A percentile compares a stretch with the other conserved stretches of the same genome.
These are phyloP conservation scores for Heliconius erato DNA, from an alignment of 2,888 invertebrate genomes.

Conservation along the genomic window DNA sequence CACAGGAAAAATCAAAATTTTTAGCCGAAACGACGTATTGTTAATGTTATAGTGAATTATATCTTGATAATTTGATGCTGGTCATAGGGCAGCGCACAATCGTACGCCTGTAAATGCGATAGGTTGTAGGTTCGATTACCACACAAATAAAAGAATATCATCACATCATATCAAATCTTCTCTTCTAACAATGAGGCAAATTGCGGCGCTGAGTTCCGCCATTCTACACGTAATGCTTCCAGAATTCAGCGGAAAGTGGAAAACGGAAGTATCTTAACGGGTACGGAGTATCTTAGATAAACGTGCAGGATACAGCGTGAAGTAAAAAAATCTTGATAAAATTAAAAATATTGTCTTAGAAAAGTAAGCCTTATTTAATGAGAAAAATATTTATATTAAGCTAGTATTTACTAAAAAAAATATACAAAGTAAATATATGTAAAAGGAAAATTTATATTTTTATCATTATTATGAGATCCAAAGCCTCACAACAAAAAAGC, in stretches of 20 bases:
- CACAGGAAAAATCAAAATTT: no score
- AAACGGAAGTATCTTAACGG: background rate
- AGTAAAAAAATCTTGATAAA: background rate
- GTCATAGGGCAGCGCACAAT: background rate
- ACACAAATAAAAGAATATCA: background rate
- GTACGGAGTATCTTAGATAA: background rate
- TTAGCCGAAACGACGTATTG: no score
- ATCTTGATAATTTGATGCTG: background rate
- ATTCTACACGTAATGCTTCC: background rate
- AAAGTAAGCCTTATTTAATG: background rate
- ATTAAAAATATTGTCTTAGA: background rate
- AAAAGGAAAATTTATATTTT: conserved; percentile 5
- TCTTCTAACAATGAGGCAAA: no score
- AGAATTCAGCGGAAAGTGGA: background rate
- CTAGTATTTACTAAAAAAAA: background rate
- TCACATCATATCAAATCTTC: no score
- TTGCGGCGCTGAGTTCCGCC: background rate
- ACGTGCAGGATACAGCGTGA: background rate
- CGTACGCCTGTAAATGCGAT: background rate
- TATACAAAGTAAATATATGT: background rate
- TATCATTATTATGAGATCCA: conserved; percentile 23
- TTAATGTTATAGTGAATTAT: no score
- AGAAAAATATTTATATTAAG: background rate
- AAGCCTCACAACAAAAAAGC: conserved; percentile 16
- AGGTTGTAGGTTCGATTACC: background rate